Conservation (phyloP, 1,140 invertebrate species). For the Drosophila paulistorum region DNA sequence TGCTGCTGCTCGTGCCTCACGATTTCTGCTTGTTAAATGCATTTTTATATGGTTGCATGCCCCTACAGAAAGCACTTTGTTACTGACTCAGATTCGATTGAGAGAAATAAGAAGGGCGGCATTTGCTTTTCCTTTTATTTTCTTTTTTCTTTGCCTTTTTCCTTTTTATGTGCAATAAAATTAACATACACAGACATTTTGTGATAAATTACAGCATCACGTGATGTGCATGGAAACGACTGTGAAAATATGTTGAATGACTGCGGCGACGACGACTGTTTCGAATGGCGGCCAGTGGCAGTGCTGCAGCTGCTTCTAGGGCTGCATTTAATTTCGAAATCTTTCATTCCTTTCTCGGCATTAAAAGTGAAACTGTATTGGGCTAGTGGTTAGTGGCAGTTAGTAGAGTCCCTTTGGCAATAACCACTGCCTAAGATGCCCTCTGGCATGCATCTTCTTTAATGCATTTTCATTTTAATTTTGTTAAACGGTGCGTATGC, state of each 20-base stretch:
- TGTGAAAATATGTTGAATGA: slow-evolving; percentile 76
- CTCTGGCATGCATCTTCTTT: slow-evolving; percentile 13
- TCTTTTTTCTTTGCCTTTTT: slow-evolving; percentile 20
- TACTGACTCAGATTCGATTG: slow-evolving; percentile 7
- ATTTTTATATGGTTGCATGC: slow-evolving; percentile 64
- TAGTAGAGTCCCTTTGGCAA: slow-evolving; percentile 4
- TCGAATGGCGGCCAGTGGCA: slow-evolving; percentile 19
- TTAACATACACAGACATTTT: slow-evolving; percentile 82
- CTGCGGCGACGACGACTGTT: slow-evolving; percentile 46
- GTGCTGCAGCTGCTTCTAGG: slow-evolving; percentile 32
- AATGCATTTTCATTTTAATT: slow-evolving; percentile 43
- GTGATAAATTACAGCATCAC: slow-evolving; percentile 82
- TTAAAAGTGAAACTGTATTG: slow-evolving; percentile 46
- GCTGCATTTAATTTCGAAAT: slow-evolving; percentile 37
- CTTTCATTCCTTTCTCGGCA: slow-evolving; percentile 22
- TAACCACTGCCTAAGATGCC: slow-evolving; percentile 44
- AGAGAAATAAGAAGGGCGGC: slow-evolving; percentile 22
- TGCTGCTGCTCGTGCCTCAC: slow-evolving; percentile 23
- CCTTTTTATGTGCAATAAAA: slow-evolving; percentile 82
- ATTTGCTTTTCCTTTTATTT: slow-evolving; percentile 2
- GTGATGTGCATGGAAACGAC: slow-evolving; percentile 78
- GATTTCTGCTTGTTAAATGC: slow-evolving; percentile 76
- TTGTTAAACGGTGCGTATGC: slow-evolving; percentile 51
- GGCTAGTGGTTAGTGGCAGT: background rate
- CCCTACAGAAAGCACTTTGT: slow-evolving; percentile 30